A percentile compares a stretch with the other conserved stretches of the same genome.
Evolutionary conservation across 2,888 invertebrate genomes (phyloP).

Genomic region (Frankliniella fusca): DNA sequence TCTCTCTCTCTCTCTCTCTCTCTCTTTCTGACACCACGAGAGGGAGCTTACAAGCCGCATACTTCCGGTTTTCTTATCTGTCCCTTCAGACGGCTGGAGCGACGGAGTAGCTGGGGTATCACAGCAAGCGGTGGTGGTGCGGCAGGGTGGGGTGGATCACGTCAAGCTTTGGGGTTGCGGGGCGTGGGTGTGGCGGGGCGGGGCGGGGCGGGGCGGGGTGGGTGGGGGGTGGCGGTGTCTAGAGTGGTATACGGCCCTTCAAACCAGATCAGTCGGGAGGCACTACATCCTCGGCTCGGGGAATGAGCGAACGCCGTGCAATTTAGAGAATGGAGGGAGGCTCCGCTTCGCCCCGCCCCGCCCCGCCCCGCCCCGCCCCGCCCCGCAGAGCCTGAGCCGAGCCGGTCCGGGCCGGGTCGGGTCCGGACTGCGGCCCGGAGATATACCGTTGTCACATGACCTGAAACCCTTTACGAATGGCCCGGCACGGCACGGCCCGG

Average conservation of each 20-base stretch:
- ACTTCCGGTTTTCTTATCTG: conserved; percentile 7
- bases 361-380: background rate
- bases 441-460: too few species aligned
- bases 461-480: too few species aligned
- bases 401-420: background rate
- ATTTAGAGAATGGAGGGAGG: background rate
- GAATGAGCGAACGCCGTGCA: conserved; percentile 1
- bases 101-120: background rate
- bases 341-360: background rate
- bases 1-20: too few species aligned
- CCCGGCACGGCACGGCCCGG: too few species aligned
- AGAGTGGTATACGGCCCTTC: conserved; percentile 4
- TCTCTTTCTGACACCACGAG: too few species aligned
- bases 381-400: background rate
- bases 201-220: too few species aligned
- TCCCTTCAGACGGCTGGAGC: background rate
- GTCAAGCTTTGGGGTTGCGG: too few species aligned
- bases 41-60: background rate
- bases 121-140: background rate
- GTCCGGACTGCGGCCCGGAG: too few species aligned
- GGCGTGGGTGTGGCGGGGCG: too few species aligned
- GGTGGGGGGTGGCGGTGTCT: background rate
- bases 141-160: background rate
- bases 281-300: background rate
- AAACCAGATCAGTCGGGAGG: background rate